phyloP scores from a whole-genome alignment of 2,888 invertebrate genomes.

The Acrocera orbiculus region DNA sequence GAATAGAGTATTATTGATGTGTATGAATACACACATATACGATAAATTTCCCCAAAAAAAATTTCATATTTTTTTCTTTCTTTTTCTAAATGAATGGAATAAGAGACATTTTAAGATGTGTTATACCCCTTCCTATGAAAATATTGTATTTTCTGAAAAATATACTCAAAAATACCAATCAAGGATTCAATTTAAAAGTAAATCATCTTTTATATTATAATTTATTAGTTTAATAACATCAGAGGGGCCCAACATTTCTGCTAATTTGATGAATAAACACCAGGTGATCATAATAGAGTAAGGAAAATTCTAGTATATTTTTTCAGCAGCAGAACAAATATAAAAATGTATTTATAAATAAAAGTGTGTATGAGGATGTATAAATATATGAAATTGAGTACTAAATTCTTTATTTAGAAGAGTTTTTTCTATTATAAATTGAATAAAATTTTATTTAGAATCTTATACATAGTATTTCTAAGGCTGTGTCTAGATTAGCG shows the following conservation, averaged over 20 bases:
- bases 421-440: no score
- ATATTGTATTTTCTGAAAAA: no score
- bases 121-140: conserved; percentile 5
- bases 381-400: no score
- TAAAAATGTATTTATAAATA: no score
- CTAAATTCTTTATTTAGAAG: no score
- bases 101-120: neutral
- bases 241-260: conserved; percentile 28
- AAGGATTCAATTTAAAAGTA: no score
- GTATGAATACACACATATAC: conserved; percentile 1
- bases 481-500: no score
- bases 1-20: conserved; percentile 6
- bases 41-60: conserved; percentile 7
- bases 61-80: neutral
- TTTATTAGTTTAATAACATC: no score
- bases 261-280: conserved; percentile 25
- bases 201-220: neutral
- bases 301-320: neutral
- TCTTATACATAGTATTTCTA: no score
- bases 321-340: neutral
- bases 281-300: conserved; percentile 8
- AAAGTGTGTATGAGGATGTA: no score
- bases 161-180: no score
- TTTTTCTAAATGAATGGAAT: neutral
- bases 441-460: no score